Base-by-base conservation (phyloP, 1,140 invertebrate species). In the Pseudomyrmex concolor region DNA sequence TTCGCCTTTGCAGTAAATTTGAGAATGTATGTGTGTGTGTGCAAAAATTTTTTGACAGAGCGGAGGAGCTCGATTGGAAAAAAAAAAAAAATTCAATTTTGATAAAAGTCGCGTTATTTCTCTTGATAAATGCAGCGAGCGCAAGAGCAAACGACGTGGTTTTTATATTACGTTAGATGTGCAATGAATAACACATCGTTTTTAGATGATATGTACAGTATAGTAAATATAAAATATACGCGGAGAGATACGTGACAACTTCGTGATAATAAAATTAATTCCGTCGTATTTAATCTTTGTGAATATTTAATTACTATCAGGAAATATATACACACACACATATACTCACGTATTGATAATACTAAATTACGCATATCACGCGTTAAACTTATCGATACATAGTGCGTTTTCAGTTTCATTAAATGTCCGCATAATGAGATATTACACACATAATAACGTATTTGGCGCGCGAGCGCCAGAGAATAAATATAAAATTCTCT, bases 401-500 rank as follows among this genome's bases (percentile, higher is more conserved):
- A 55, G 50, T 68, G 59, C 12, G 25, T 80, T 48, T 25, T 50
- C 54, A 59, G 76, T 45, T 71, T 59, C 43, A 80, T 71, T 71
- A 59, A 80, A 80, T 50, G 15, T 17, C 9, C 10, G 25, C n/a
- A 15, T 45, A 67, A 67, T 62, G 73, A 76, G 59, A 76, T 43
- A 54, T 76, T 66, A 54, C 5, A 34, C 34, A 34, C 34, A 34
- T 67, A 67, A 71, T 59, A 19, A 59, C 45, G 60, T 59, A 80
- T 59, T 80, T 71, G 12, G 34, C 66, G 54, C 55, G 43, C 34
- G n/a, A n/a, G 34, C 34, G 1, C 5, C 34, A 34, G 5, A 34
- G 5, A 48, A 17, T 48, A 80, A 80, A 80, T 70, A 50, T 78
- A 70, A 78, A 78, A 68, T 80, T 60, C 8, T 48, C 43, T 71